Evolutionary conservation across 1,140 invertebrate species (phyloP), one percentile per base, ranked within the genome.

Genomic region (Saccostrea cuccullata): DNA sequence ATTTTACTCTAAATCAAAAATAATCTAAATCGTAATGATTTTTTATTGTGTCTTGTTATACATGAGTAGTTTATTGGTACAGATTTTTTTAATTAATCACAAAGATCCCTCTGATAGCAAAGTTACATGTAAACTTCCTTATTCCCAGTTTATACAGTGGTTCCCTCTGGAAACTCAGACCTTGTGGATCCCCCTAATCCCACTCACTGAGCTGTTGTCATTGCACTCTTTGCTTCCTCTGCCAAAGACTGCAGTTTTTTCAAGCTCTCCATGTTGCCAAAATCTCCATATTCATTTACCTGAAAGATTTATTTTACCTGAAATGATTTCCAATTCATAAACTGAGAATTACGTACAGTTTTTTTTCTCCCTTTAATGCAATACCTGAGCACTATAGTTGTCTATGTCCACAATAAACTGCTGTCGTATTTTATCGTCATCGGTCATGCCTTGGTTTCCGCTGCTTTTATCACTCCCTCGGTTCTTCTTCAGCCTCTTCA

Each of bases 371-470:
- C n/a, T 15, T 12, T 11, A 56, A 26, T 20, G 13, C 23, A 23
- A 73, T 36, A 96, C 95, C 93, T 95, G 93, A 84, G 93, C 88
- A 23, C 94, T 94, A 89, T 95, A 96, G 73, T 91, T 91, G 82
- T 96, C 94, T 11, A 99, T 97, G 96, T 99, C 98, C 13, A 98
- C 96, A 90, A 97, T 96, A 23, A 99, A 96, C 94, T 99, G 98
- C 87, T 97, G 95, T 77, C 98, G 96, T 94, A 99, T 99, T 95
- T 99, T 99, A 94, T 98, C 98, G 95, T 99, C 98, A 94, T 99
- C 98, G 13, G 96, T 96, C 23, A 96, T 95, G 94, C 97, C 95
- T 67, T 92, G 92, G 26, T 88, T 86, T 11, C 89, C 92, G 20
- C 89, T 60, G 17, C 91, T 90, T 87, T 93, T 92, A 36, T 93